Conservation (phyloP, 2,888 invertebrate species). For the Apotomis turbidana region DNA sequence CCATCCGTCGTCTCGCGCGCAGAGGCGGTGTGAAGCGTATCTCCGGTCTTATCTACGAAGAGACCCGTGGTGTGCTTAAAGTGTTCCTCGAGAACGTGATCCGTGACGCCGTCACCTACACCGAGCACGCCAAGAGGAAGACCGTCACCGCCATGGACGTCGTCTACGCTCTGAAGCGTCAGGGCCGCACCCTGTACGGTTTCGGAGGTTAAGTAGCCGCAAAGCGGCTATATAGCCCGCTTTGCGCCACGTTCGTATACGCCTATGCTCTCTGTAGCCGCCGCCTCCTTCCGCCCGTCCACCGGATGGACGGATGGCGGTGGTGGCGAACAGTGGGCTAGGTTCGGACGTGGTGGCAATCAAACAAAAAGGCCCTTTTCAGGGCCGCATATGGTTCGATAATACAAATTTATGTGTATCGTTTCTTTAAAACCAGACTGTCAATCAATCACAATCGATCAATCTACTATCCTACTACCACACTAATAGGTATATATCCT, state of each 20-base stretch:
- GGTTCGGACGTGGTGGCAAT: too few relatives aligned
- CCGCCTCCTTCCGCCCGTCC: conserved; percentile 16
- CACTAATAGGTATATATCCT: too few relatives aligned
- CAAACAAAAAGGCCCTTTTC: too few relatives aligned
- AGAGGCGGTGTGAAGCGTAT: conserved; percentile 88
- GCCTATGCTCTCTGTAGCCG: neutral
- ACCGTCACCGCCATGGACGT: conserved; percentile 96
- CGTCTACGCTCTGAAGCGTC: conserved; percentile 89
- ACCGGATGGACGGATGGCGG: too few relatives aligned
- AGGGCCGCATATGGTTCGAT: too few relatives aligned
- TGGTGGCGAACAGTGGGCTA: too few relatives aligned
- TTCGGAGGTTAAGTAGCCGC: neutral
- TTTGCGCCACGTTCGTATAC: too few relatives aligned
- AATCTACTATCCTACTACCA: too few relatives aligned
- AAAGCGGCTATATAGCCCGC: neutral
- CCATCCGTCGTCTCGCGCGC: conserved; percentile 89
- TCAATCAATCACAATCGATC: too few relatives aligned
- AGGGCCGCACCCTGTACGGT: neutral
- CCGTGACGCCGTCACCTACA: conserved; percentile 92
- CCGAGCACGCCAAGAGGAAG: conserved; percentile 94
- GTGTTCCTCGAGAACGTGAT: conserved; percentile 93
- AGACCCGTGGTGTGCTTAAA: conserved; percentile 91
- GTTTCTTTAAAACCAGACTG: too few relatives aligned
- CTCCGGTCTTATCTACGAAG: conserved; percentile 91
- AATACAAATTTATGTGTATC: too few relatives aligned